These are phyloP conservation scores for Calypte anna DNA, from an alignment of 2,113 vertebrate species.

Conservation along the genomic window DNA sequence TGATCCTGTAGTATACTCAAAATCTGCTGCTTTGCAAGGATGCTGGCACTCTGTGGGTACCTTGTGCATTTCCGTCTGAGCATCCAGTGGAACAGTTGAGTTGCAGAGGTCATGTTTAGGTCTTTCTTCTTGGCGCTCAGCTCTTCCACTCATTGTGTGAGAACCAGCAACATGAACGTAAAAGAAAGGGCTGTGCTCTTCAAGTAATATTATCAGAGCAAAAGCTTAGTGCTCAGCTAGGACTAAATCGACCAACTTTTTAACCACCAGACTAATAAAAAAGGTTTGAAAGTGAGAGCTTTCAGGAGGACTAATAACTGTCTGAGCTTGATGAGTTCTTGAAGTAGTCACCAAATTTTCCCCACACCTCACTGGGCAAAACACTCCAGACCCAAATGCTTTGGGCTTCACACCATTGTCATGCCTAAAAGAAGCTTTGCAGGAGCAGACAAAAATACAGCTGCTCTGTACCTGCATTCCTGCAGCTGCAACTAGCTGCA, in stretches of 20 bases:
- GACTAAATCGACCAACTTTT: not conserved
- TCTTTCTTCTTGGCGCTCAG: not conserved
- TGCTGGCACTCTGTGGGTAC: not conserved
- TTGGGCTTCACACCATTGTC: not conserved
- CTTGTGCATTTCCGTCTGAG: not conserved
- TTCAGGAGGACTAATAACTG: not conserved
- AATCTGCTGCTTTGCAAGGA: conserved; percentile 7
- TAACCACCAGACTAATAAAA: not conserved
- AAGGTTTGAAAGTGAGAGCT: not conserved
- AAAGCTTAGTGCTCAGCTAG: not conserved
- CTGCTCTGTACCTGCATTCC: not conserved
- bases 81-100: not conserved
- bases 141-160: not conserved
- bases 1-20: not conserved
- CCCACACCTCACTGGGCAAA: not conserved
- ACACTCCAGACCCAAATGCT: not conserved
- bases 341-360: not conserved
- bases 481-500: not conserved
- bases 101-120: not conserved
- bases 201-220: not conserved
- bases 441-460: not conserved
- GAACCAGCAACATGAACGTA: not conserved
- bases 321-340: not conserved
- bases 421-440: not conserved
- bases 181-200: not conserved